Evolutionary conservation across 2,888 invertebrate species (phyloP), one percentile per base, ranked within the genome.

Genomic region (Crepidodera aurea): DNA sequence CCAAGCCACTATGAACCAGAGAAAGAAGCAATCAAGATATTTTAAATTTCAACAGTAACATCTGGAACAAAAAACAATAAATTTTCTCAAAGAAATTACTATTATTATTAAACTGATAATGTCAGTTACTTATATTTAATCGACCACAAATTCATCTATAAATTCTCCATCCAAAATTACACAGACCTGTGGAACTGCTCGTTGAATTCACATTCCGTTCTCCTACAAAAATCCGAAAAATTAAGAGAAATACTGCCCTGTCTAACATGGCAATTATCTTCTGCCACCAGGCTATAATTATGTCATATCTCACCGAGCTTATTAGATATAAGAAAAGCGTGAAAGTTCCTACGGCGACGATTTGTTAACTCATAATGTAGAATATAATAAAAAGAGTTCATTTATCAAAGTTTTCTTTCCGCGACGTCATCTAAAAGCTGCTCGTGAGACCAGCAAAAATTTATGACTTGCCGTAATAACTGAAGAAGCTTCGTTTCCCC

Each of bases 351-450:
- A 34, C 53, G 58, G 57, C 58, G 55, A 60, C 65, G 65, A 66
- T 66, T 62, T 60, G 65, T 65, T 59, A 62, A 60, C 60, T 62
- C 57, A 39, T 60, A 51, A 57, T 60, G 53, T 54, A 42, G 42
- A 60, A 60, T 54, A 60, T 63, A 60, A 62, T 60, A 62, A 60
- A 66, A 62, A 58, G 57, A 57, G 60, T 55, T 60, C 65, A 63
- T 66, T 63, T 66, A 66, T 66, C 62, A 60, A 66, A 66, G 54
- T 66, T 58, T 65, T 46, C 60, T 60, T 53, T 40, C 62, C 39
- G 37, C 62, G 32, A 44, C 51, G 62, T 58, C 65, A 60, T 51
- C 48, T 62, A 44, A 66, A 60, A 66, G 62, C 65, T 60, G 62
- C 62, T 63, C 62, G 53, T 48, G 65, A 60, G 60, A 66, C 60